Evolutionary conservation across 2,113 vertebrate species (phyloP), one percentile per base, ranked within the genome.

Genomic region (Paratilapia polleni): DNA sequence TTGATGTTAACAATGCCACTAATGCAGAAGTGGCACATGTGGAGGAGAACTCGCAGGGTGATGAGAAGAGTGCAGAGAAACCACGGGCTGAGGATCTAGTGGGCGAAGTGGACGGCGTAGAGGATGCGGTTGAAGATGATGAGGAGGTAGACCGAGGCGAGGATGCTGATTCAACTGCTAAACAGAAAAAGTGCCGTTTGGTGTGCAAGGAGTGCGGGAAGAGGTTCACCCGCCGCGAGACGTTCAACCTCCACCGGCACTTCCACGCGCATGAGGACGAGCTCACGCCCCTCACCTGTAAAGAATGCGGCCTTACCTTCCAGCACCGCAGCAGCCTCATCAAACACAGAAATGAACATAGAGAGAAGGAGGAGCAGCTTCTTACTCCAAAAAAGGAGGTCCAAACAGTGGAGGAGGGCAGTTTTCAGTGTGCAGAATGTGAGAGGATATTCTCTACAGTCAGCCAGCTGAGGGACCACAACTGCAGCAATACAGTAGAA

Each of bases 231-330:
- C 94, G 93, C 1, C 94, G 95, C 0, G 96, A 96, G 88, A 96
- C 92, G 1, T 95, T 94, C 54, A 95, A 96, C 82, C 95, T 97
- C 5, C 96, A 96, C 83, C 93, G 95, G 13, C 96, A 97, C 90
- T 95, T 95, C 58, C 94, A 96, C 6, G 83, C 94, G 9, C 96
- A 96, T n/a, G 92, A 95, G 38, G 95, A 96, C 5, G 95, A 96
- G 75, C 88, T 94, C 68, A 93, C 88, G 2, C 95, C 96, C 6
- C 95, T 96, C 38, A 94, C 92, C 83, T 97, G 94, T 77, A 94
- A 95, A 84, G 95, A 96, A 56, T 96, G 95, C 14, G 95, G 96
- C 88, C 91, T 96, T 58, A 91, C 92, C 82, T 96, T 97, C 80
- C 93, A 91, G 81, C 94, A 96, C 84, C 94, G 93, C 59, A 95